Evolutionary conservation across 2,888 invertebrate genomes (phyloP), one percentile per base, ranked within the genome.

Genomic region (Ecdyonurus torrentis): DNA sequence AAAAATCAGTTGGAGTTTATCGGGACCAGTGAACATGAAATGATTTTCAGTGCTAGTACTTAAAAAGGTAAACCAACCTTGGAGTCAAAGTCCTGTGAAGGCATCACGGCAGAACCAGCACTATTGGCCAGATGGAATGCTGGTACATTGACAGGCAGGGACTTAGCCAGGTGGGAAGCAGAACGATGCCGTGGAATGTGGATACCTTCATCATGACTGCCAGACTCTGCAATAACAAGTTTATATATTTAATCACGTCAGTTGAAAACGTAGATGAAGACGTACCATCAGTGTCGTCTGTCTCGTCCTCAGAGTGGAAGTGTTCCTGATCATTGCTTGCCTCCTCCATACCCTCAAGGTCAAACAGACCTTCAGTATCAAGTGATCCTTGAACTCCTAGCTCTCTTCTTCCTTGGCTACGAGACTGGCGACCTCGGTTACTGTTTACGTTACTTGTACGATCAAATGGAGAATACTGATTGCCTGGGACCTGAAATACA

Each of bases 131-230:
- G 68, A 70, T 58, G 77, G 71, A 85, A 83, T 64, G 74, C 76
- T 62, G 89, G 87, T 74, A 91, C 85, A 72, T 83, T 84, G 72
- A 91, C 85, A 52, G 91, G 91, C 70, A 90, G 77, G 67, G 89
- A 89, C 72, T 85, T 85, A 58, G 89, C 90, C 67, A 89, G 70
- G 62, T 72, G 77, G 64, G 79, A 77, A 22, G 75, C 74, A 25
- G 73, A 75, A 64, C 74, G 74, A 61, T 68, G 66, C 63, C 81
- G 77, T 2, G 78, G 73, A 66, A 83, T 78, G 67, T 81, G 80
- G 65, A 81, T 79, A 58, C 80, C 81, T 71, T 83, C 84, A 69
- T 82, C 83, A 69, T 81, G 79, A 67, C 81, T 79, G 64, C 74
- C 81, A 64, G 76, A 77, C 71, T 77, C 77, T 76, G 65, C 60